phyloP scores from a whole-genome alignment of 2,888 invertebrate genomes.

The Stictocephala bisonia region DNA sequence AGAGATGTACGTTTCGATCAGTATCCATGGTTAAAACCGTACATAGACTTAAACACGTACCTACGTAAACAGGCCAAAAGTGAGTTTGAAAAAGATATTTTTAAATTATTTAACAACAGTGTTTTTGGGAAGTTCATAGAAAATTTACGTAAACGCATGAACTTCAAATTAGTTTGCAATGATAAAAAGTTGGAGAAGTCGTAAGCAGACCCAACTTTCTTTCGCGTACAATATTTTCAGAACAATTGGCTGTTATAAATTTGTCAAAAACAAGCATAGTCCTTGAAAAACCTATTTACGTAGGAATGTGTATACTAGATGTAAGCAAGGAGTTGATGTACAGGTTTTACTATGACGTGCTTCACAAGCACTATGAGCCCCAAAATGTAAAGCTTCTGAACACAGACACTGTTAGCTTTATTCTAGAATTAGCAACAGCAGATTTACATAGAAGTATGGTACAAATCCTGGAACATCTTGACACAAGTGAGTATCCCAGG shows the following conservation, averaged over 20 bases:
- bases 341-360: slow-evolving; percentile 59
- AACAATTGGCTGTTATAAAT: slow-evolving; percentile 16
- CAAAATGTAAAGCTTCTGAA: slow-evolving; percentile 57
- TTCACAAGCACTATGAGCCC: slow-evolving; percentile 52
- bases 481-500: slow-evolving; percentile 59
- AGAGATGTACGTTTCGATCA: slow-evolving; percentile 59
- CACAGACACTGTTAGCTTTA: slow-evolving; percentile 61
- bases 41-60: no score
- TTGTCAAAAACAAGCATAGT: slow-evolving; percentile 51
- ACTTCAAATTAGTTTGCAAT: slow-evolving; percentile 48
- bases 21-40: no score
- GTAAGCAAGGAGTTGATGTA: slow-evolving; percentile 61
- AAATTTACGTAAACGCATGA: slow-evolving; percentile 63
- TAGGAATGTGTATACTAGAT: slow-evolving; percentile 60
- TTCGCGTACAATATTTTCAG: no score
- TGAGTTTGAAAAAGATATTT: no score
- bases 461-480: slow-evolving; percentile 51
- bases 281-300: slow-evolving; percentile 61
- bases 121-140: slow-evolving; percentile 64
- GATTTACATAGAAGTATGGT: slow-evolving; percentile 62
- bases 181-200: slow-evolving; percentile 46
- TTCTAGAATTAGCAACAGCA: slow-evolving; percentile 60
- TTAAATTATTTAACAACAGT: no score
- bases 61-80: no score
- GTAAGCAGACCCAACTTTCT: slow-evolving; percentile 59